A percentile compares a stretch with the other conserved stretches of the same genome.
phyloP scores from a whole-genome alignment of 1,140 invertebrate genomes.

The Dinoponera quadriceps region DNA sequence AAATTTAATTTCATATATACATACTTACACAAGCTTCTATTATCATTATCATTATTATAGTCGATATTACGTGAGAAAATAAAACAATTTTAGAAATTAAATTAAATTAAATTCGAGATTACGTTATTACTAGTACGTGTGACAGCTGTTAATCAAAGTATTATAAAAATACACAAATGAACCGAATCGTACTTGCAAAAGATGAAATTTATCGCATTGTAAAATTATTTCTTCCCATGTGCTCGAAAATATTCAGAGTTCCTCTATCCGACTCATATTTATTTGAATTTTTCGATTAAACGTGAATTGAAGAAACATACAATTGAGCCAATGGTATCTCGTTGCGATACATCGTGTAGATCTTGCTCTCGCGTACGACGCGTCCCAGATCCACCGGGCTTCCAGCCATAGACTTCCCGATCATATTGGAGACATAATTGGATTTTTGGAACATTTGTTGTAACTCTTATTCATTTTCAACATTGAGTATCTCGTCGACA shows the following conservation, averaged over 20 bases:
- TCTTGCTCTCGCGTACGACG: conserved; percentile 50
- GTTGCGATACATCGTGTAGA: conserved; percentile 52
- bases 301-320: neutral
- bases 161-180: too few species aligned
- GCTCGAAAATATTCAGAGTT: too few species aligned
- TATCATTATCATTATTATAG: conserved; percentile 25
- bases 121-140: neutral
- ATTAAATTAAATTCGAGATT: conserved; percentile 18
- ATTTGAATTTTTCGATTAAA: conserved; percentile 29
- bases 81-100: neutral
- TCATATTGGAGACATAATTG: neutral
- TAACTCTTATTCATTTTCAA: conserved; percentile 26
- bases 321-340: conserved; percentile 33
- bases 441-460: neutral
- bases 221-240: too few species aligned
- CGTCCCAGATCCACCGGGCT: conserved; percentile 7
- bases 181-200: too few species aligned
- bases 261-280: neutral
- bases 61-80: conserved; percentile 14
- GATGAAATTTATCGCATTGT: too few species aligned
- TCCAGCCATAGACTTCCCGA: conserved; percentile 9
- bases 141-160: too few species aligned
- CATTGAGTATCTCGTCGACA: neutral
- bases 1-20: neutral
- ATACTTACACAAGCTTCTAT: neutral